These are phyloP conservation scores for Drosophila imparisetae DNA, from an alignment of 2,888 invertebrate species.

Conservation along the genomic window DNA sequence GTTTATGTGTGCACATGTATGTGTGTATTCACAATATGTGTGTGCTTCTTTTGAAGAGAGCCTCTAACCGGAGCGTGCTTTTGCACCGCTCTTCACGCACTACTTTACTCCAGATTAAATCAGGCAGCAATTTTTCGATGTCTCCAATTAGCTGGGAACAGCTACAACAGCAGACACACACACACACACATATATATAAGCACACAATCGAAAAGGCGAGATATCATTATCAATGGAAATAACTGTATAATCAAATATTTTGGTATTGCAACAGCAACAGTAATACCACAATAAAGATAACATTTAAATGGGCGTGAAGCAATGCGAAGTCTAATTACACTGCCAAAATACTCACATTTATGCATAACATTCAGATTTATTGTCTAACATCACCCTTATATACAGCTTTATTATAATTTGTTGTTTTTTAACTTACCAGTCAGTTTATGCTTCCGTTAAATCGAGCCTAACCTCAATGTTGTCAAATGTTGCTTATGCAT, in stretches of 20 bases:
- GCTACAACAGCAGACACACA: slow-evolving; percentile 2
- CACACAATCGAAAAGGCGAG: slow-evolving; percentile 19
- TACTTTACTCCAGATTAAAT: slow-evolving; percentile 14
- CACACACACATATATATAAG: slow-evolving; percentile 1
- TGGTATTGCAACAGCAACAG: slow-evolving; percentile 54
- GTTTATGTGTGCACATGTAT: background rate
- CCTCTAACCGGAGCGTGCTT: background rate
- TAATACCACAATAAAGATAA: slow-evolving; percentile 44
- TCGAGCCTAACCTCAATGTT: background rate
- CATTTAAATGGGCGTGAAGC: slow-evolving; percentile 10
- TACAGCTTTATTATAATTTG: background rate
- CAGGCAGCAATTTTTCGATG: background rate
- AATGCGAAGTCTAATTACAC: slow-evolving; percentile 23
- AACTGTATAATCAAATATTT: slow-evolving; percentile 62
- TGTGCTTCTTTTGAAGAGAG: background rate
- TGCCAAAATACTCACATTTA: background rate
- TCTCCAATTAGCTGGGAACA: slow-evolving; percentile 2
- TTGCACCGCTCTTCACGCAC: background rate
- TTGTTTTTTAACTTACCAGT: background rate
- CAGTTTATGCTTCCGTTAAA: background rate
- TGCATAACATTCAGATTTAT: background rate
- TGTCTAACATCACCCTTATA: background rate
- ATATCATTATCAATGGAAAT: slow-evolving; percentile 72
- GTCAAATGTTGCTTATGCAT: background rate
- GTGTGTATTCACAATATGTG: background rate